Conservation (phyloP, 2,888 invertebrate species). For the Drosophila ochracea region DNA sequence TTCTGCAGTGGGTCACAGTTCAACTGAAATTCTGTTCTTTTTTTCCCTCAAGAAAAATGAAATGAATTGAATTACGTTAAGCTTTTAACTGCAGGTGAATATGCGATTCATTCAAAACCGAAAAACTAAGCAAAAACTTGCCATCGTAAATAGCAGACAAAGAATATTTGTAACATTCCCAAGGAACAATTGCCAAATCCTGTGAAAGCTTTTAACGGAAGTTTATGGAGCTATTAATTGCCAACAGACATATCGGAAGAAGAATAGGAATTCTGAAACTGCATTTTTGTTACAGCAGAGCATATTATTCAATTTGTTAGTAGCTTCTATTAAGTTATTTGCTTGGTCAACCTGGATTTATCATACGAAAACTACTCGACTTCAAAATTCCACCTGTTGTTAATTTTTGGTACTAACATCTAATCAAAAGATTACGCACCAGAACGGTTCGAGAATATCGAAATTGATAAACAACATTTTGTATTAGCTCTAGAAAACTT, state of each 20-base stretch:
- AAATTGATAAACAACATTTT: neutral
- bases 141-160: constrained; percentile 36
- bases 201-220: constrained; percentile 2
- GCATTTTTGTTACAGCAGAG: neutral
- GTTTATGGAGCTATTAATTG: constrained; percentile 10
- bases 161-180: neutral
- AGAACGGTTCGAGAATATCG: neutral
- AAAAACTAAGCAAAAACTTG: no score
- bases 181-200: constrained; percentile 9
- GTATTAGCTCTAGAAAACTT: neutral
- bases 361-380: neutral
- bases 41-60: constrained; percentile 35
- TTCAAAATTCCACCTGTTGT: neutral
- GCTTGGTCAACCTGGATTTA: neutral
- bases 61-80: constrained; percentile 60
- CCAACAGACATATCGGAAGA: neutral
- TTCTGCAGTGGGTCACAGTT: constrained; percentile 51
- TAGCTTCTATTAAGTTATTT: neutral
- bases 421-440: no score
- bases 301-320: neutral
- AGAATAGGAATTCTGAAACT: no score
- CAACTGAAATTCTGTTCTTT: constrained; percentile 6
- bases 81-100: constrained; percentile 63
- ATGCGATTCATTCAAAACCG: constrained; percentile 7
- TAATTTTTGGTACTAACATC: neutral